Conservation (phyloP, 1,140 invertebrate species). For the Heliconius hermathena region DNA sequence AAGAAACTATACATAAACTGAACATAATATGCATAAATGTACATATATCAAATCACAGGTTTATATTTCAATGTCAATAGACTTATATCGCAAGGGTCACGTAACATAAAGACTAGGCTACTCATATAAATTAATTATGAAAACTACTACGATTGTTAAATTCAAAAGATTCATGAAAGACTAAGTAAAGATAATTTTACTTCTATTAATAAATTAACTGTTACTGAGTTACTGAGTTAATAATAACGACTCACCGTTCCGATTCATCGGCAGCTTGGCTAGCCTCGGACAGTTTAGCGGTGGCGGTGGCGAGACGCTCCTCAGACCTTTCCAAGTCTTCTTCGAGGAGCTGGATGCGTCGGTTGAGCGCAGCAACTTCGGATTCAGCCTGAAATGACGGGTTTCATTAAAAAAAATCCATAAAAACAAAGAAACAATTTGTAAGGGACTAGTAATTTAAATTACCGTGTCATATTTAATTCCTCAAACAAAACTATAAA, state of each 20-base stretch:
- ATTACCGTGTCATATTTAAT: constrained; percentile 6
- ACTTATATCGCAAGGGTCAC: neutral
- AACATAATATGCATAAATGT: neutral
- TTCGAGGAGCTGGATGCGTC: constrained; percentile 98
- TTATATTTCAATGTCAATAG: constrained; percentile 3
- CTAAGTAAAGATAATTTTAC: too few relatives aligned
- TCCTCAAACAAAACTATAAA: neutral
- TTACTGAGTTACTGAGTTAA: neutral
- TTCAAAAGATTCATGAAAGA: neutral
- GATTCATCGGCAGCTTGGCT: constrained; percentile 99
- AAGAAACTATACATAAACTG: neutral
- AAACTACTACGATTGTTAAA: neutral
- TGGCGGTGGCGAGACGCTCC: constrained; percentile 97
- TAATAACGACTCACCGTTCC: constrained; percentile 92
- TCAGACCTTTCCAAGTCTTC: constrained; percentile 99
- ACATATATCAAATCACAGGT: neutral
- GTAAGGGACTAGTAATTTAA: neutral
- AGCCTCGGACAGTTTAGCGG: constrained; percentile 98
- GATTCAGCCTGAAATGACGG: constrained; percentile 93
- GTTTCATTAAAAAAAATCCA: neutral
- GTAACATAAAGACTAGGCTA: neutral
- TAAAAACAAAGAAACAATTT: too few relatives aligned
- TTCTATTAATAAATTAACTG: neutral
- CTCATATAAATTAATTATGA: neutral
- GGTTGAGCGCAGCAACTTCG: constrained; percentile 98